Evolutionary conservation across 2,797 vertebrate genomes (phyloP), one percentile per base, ranked within the genome.

Genomic region (Lateolabrax maculatus): DNA sequence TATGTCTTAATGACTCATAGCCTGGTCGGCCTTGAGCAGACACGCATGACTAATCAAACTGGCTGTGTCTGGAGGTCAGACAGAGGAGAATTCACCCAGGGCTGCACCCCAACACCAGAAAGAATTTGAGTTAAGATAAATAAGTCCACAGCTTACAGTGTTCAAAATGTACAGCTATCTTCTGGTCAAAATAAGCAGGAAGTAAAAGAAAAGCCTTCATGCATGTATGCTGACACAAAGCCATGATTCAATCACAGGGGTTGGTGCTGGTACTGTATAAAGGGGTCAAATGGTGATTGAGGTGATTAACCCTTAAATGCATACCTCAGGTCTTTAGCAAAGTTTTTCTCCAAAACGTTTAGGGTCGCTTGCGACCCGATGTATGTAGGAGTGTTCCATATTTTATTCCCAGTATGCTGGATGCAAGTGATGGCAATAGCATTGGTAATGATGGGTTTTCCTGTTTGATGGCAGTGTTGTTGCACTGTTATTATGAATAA

Each of bases 21-120:
- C 39, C 16, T 1, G n/a, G 56, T 41, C 41, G 16, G 73, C 68
- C 61, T 37, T 3, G 21, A 67, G 77, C 67, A 80, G 52, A 58
- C 56, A 73, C 77, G 49, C 74, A 67, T 82, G 78, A 79, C 72
- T 79, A 79, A 85, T 77, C 68, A 76, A 81, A 63, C n/a, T 36
- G 49, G 62, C 58, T 31, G 51, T 34, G 16, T 46, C 41, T 43
- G 65, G 61, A 80, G 78, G 78, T 81, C 74, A 71, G 49, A 44
- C 16, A 36, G 71, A 60, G 36, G n/a, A 66, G 60, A 56, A 27
- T 1, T 34, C 72, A 44, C 25, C 34, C 34, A 1, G 19, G 6
- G 41, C 43, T 43, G 19, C 64, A 39, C n/a, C 57, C 9, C 7
- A 31, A 37, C 70, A 48, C 46, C 9, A 37, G 16, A 43, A 27